Evolutionary conservation across 2,797 vertebrate genomes (phyloP).

Genomic region (Gallinago nigripennis): DNA sequence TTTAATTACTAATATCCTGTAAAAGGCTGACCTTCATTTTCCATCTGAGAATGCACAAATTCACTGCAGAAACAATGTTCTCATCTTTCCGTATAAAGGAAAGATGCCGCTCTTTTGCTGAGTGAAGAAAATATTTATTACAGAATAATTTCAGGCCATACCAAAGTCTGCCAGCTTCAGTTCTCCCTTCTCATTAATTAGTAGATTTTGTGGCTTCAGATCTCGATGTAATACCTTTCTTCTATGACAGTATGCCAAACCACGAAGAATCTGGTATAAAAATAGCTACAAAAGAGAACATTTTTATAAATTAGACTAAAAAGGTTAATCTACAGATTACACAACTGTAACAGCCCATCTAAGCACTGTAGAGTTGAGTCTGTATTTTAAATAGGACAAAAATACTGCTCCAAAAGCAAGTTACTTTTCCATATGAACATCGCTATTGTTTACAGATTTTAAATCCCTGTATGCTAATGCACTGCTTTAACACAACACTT

Average conservation of each 20-base stretch:
- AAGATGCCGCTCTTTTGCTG: not conserved
- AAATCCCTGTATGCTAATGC: not conserved
- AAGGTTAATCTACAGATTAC: not conserved
- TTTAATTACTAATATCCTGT: not conserved
- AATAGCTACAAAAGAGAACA: slow-evolving; percentile 78
- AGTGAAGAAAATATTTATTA: not conserved
- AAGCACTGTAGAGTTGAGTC: not conserved
- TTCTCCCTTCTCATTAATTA: slow-evolving; percentile 87
- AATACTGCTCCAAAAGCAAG: not conserved
- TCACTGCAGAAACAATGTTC: not conserved
- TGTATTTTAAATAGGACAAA: not conserved
- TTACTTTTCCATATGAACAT: not conserved
- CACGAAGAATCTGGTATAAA: slow-evolving; percentile 86
- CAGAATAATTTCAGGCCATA: slow-evolving; percentile 60
- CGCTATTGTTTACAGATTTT: not conserved
- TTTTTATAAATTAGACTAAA: slow-evolving; percentile 46
- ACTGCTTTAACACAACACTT: not conserved
- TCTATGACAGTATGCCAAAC: slow-evolving; percentile 85
- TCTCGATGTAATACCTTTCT: slow-evolving; percentile 86
- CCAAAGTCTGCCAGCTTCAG: slow-evolving; percentile 87
- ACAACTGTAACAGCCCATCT: not conserved
- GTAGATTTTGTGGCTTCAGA: slow-evolving; percentile 86
- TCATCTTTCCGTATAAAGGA: not conserved
- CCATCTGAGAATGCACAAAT: not conserved
- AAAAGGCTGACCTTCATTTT: not conserved